Base-by-base conservation (phyloP, 2,113 vertebrate genomes). In the Sula dactylatra region DNA sequence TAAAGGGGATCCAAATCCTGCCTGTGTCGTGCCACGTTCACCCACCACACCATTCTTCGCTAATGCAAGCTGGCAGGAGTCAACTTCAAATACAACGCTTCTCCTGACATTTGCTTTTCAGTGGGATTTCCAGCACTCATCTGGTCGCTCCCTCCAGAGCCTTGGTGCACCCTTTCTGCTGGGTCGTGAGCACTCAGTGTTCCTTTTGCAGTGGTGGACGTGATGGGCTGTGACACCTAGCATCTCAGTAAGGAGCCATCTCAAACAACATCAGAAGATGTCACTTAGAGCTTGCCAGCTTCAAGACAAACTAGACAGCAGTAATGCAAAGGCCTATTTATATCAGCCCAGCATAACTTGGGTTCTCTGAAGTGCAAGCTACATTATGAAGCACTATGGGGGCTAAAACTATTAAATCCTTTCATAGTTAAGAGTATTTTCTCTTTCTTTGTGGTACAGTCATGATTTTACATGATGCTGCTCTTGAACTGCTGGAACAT, bases 221-320 rank as follows among this genome's bases (percentile, higher is more conserved):
- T 89, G 96, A 97, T 95, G 72, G 87, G 85, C 91, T 91, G 62
- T 96, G 97, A 94, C 92, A 94, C 55, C 74, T 67, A 93, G 88
- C 4, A 2, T 97, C 97, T 96, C 91, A 58, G 77, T 56, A 70
- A 96, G 71, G 44, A 66, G n/a, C 20, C 3, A 1, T 67, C 82
- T 95, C 38, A 34, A 64, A 36, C 87, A 89, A 92, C 96, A 93
- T 65, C 64, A 70, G 92, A n/a, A n/a, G n/a, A 92, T 5, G 12
- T 94, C 94, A n/a, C n/a, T n/a, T n/a, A 81, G 54, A 83, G 62
- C 89, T 73, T 96, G 84, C 55, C 61, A 93, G 38, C 32, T 88
- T 76, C 84, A 94, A 96, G 47, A 92, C 72, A 94, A 95, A 94
- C 69, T 44, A 70, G 42, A 65, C 93, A 92, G 81, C 74, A 80